phyloP scores from a whole-genome alignment of 1,140 invertebrate genomes.

The Oedothorax gibbosus region DNA sequence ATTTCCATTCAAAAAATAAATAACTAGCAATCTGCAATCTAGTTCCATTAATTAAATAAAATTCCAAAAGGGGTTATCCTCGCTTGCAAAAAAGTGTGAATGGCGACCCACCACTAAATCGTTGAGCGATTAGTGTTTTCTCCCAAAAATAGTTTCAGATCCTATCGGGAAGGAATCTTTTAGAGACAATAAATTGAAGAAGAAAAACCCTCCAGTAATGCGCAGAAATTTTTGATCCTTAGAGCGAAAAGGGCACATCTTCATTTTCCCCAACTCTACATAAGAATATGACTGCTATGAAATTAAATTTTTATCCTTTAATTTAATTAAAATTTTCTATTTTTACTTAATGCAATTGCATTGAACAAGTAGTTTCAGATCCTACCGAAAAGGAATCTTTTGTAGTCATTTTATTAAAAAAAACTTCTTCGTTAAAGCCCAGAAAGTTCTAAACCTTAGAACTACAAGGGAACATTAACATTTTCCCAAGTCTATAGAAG shows the following conservation, averaged over 20 bases:
- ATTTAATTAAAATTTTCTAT: too few species aligned
- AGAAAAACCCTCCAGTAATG: not conserved
- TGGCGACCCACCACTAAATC: not conserved
- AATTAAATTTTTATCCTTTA: too few species aligned
- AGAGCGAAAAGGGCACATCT: too few species aligned
- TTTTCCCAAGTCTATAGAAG: too few species aligned
- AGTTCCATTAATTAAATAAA: slow-evolving; percentile 22
- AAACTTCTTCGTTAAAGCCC: too few species aligned
- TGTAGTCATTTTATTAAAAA: not conserved
- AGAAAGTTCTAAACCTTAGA: too few species aligned
- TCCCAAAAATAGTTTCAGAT: not conserved
- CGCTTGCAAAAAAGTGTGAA: too few species aligned
- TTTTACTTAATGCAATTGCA: too few species aligned
- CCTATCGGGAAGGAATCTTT: slow-evolving; percentile 1
- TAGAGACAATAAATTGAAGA: not conserved
- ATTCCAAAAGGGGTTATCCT: not conserved
- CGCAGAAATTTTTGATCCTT: too few species aligned
- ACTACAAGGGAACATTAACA: too few species aligned
- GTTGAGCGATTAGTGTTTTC: not conserved
- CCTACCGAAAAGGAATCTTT: not conserved
- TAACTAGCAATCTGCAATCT: slow-evolving; percentile 26
- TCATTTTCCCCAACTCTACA: too few species aligned
- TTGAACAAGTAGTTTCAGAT: not conserved
- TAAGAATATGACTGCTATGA: too few species aligned
- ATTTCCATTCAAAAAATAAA: slow-evolving; percentile 25